phyloP scores from a whole-genome alignment of 2,888 invertebrate genomes.

The Cerastis rubricosa region DNA sequence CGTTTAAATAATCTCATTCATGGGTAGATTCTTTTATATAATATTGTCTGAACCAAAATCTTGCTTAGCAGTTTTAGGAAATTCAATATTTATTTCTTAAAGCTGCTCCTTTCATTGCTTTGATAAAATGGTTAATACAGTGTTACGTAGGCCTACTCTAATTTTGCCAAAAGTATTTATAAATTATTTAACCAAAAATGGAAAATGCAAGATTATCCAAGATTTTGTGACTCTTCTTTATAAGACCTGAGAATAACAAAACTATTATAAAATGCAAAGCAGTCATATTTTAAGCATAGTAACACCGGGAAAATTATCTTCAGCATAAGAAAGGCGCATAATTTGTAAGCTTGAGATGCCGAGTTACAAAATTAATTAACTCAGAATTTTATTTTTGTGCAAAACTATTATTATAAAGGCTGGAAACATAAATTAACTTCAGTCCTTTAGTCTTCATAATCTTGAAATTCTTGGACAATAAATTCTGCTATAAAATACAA shows the following conservation, averaged over 20 bases:
- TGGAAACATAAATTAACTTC: conserved; percentile 37
- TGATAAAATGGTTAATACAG: background rate
- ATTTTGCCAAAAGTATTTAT: background rate
- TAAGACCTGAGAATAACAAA: background rate
- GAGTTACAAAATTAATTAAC: conserved; percentile 56
- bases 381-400: conserved; percentile 29
- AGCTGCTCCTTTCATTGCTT: background rate
- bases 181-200: background rate
- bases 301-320: conserved; percentile 43
- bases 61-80: background rate
- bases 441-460: conserved; percentile 20
- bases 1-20: background rate
- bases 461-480: conserved; percentile 9
- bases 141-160: background rate
- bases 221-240: background rate
- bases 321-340: conserved; percentile 39
- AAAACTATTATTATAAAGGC: conserved; percentile 31
- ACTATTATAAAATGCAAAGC: conserved; percentile 22
- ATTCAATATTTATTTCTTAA: background rate
- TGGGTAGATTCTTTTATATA: background rate
- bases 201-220: background rate
- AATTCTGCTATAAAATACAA: background rate
- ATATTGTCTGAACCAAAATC: no score
- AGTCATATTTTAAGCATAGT: conserved; percentile 34
- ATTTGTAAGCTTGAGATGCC: conserved; percentile 45